These are phyloP conservation scores for Cossypha niveicapilla DNA, from an alignment of 2,797 vertebrate species.

Conservation along the genomic window DNA sequence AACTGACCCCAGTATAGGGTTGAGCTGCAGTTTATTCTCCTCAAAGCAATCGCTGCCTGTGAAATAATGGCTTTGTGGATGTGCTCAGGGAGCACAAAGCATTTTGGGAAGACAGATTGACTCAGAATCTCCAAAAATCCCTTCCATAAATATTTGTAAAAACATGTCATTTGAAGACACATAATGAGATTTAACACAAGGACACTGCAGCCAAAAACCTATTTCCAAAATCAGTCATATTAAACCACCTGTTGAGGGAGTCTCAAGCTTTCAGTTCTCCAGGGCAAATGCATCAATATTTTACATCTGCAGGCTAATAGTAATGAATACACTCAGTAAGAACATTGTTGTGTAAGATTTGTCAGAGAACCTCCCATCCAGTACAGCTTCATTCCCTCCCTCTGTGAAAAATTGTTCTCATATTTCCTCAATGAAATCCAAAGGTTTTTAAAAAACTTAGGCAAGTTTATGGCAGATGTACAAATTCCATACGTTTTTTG, in stretches of 20 bases:
- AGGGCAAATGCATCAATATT: conserved; percentile 37
- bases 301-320: not conserved
- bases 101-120: not conserved
- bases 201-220: not conserved
- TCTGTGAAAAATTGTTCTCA: conserved; percentile 16
- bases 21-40: not conserved
- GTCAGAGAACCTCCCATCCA: not conserved
- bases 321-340: not conserved
- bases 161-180: conserved; percentile 11
- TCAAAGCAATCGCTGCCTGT: not conserved
- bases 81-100: not conserved
- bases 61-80: not conserved
- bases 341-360: not conserved
- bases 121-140: not conserved
- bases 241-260: conserved; percentile 10
- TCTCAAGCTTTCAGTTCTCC: conserved; percentile 16
- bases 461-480: not conserved
- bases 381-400: not conserved
- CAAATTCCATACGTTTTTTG: not conserved
- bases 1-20: not conserved
- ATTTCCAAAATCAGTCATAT: not conserved
- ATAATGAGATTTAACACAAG: conserved; percentile 26
- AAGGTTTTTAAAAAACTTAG: not conserved
- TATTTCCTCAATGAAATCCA: not conserved
- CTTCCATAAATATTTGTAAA: conserved; percentile 38